Conservation (phyloP, 2,888 invertebrate genomes). For the Hydrotaea diabolus region DNA sequence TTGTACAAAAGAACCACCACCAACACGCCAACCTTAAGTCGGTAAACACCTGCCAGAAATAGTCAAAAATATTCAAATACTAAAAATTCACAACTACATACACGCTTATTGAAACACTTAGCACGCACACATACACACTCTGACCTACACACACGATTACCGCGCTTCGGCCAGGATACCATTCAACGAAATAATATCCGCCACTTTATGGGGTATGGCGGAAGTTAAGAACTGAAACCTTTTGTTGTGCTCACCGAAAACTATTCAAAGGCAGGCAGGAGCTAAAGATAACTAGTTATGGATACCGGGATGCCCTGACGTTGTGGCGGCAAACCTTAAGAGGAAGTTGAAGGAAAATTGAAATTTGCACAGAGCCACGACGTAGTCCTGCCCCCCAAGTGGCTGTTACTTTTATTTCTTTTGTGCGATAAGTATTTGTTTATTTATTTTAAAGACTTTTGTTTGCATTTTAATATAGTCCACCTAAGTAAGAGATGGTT, state of each 20-base stretch:
- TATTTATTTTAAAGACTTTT: not conserved
- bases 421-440: not conserved
- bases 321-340: not conserved
- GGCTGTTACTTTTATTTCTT: too few species aligned
- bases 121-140: not conserved
- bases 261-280: not conserved
- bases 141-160: not conserved
- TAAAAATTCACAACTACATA: not conserved
- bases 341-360: not conserved
- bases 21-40: not conserved
- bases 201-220: not conserved
- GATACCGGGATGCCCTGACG: not conserved
- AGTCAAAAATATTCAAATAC: not conserved
- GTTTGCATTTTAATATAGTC: slow-evolving; percentile 1
- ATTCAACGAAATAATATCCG: slow-evolving; percentile 10
- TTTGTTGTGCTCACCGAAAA: not conserved
- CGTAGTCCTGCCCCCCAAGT: too few species aligned
- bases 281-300: not conserved
- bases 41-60: slow-evolving; percentile 49
- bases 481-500: not conserved
- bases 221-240: not conserved
- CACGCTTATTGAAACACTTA: not conserved
- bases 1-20: not conserved
- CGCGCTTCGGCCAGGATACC: not conserved
- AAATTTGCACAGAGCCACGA: too few species aligned